A percentile compares a stretch with the other conserved stretches of the same genome.
These are phyloP conservation scores for Oryctes rhinoceros DNA, from an alignment of 1,140 invertebrate genomes.

Conservation along the genomic window DNA sequence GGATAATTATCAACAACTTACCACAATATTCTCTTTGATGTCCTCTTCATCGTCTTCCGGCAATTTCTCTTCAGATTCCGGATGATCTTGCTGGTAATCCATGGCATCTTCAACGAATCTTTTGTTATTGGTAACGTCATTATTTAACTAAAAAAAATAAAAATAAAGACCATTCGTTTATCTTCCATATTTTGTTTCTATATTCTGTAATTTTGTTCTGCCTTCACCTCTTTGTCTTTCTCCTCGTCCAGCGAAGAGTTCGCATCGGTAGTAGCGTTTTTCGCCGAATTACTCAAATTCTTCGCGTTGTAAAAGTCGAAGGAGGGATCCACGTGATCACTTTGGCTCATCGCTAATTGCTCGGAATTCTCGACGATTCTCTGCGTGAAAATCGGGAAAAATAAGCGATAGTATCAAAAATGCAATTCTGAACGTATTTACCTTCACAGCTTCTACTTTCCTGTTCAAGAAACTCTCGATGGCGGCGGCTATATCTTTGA, in stretches of 20 bases:
- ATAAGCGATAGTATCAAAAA: neutral
- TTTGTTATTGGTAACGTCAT: neutral
- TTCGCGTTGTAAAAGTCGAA: conserved; percentile 80
- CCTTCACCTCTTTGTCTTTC: conserved; percentile 44
- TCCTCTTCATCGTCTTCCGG: conserved; percentile 37
- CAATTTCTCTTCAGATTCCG: conserved; percentile 42
- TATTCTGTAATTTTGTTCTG: too few relatives aligned
- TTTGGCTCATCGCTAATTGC: conserved; percentile 71
- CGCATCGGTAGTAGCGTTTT: conserved; percentile 46
- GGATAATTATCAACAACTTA: neutral
- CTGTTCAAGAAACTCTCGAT: conserved; percentile 84
- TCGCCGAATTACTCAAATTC: conserved; percentile 66
- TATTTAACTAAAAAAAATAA: neutral
- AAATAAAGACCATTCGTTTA: neutral
- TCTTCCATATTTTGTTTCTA: neutral
- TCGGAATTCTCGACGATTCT: conserved; percentile 85
- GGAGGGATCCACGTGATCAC: conserved; percentile 68
- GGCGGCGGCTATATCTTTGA: conserved; percentile 79
- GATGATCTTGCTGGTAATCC: conserved; percentile 54
- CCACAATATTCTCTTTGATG: conserved; percentile 39
- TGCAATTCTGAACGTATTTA: conserved; percentile 55
- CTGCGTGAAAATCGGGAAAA: conserved; percentile 58
- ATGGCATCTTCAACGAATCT: neutral
- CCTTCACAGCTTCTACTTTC: conserved; percentile 83
- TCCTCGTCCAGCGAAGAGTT: conserved; percentile 44